These are phyloP conservation scores for Xenentodon cancila DNA, from an alignment of 2,797 vertebrate species.

Conservation along the genomic window DNA sequence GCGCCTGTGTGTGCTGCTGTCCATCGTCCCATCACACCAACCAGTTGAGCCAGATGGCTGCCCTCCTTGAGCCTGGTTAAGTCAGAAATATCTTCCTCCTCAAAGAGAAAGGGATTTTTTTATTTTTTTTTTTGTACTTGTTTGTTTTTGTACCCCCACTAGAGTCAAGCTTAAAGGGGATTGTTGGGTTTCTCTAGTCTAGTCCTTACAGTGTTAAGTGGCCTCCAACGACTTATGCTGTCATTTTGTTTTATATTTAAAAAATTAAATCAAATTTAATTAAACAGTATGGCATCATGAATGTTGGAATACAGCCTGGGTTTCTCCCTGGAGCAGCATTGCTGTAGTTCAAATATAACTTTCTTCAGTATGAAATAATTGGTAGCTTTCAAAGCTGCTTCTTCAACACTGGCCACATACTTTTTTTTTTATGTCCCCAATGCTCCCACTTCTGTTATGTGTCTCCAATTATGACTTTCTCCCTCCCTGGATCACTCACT, in stretches of 20 bases:
- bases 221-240: constrained; percentile 7
- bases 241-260: constrained; percentile 19
- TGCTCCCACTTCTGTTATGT: constrained; percentile 24
- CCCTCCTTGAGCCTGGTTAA: constrained; percentile 15
- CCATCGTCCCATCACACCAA: not conserved
- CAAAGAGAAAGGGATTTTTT: not conserved
- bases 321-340: constrained; percentile 1
- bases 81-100: constrained; percentile 13
- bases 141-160: too few species aligned
- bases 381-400: constrained; percentile 23
- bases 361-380: constrained; percentile 20
- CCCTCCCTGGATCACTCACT: constrained; percentile 22
- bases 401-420: constrained; percentile 2
- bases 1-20: too few species aligned
- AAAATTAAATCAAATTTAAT: constrained; percentile 18
- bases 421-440: constrained; percentile 24
- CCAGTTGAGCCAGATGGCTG: constrained; percentile 9
- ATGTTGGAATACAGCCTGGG: constrained; percentile 3
- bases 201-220: constrained; percentile 11
- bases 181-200: constrained; percentile 9
- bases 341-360: constrained; percentile 6
- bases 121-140: not conserved
- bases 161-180: constrained; percentile 22
- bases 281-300: not conserved
- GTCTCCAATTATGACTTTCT: constrained; percentile 52